Evolutionary conservation across 2,113 vertebrate genomes (phyloP).

Genomic region (Ptilonorhynchus violaceus): DNA sequence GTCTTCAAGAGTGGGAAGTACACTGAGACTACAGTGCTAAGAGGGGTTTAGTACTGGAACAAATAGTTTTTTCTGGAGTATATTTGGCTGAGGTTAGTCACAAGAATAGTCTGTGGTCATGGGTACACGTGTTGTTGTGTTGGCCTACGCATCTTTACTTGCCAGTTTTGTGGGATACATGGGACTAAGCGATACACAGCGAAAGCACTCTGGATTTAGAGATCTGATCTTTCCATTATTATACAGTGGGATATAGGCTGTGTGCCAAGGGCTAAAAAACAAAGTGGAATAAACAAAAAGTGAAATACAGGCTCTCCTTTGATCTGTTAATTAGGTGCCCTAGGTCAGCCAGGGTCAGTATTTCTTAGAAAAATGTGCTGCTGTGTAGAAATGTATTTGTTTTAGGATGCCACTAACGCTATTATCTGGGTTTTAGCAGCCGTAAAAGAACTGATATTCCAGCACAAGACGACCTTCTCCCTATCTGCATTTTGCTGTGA

Average conservation of each 20-base stretch:
- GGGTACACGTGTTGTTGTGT: accelerated
- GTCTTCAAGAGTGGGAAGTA: not conserved
- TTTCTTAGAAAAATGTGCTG: not conserved
- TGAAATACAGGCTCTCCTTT: not conserved
- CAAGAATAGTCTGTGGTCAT: not conserved
- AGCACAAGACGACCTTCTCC: not conserved
- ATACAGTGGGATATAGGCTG: not conserved
- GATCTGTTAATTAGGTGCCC: not conserved
- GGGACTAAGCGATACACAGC: not conserved
- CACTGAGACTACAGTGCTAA: not conserved
- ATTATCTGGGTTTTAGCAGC: not conserved
- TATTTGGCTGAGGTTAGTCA: not conserved
- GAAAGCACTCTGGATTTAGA: not conserved
- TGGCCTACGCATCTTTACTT: not conserved
- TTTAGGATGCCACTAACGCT: not conserved
- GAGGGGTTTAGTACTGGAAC: not conserved
- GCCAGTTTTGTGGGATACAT: not conserved
- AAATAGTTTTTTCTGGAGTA: not conserved
- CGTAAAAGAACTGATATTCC: not conserved
- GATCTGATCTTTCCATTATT: not conserved
- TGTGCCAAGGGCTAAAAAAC: not conserved
- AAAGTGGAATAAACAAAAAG: not conserved
- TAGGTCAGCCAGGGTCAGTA: not conserved
- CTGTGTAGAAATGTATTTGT: not conserved
- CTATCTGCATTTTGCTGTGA: not conserved